Base-by-base conservation (phyloP, 1,140 invertebrate genomes). In the Leucophenga varia region DNA sequence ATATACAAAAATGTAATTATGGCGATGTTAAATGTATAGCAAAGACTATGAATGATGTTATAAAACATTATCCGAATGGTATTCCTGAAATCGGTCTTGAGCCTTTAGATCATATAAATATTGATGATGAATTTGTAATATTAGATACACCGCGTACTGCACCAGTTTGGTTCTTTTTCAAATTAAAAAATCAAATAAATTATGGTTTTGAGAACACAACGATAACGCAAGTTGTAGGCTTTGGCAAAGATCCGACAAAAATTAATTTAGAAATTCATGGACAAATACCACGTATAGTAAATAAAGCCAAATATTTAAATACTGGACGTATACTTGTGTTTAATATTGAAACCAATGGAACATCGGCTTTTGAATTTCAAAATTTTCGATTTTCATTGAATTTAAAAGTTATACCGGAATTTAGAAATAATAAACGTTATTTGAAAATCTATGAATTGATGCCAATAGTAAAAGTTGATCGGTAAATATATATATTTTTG, bases 141-240 rank as follows among this genome's bases (percentile, higher is more conserved):
- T 35, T 54, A 39, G 34, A 49, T 17, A 16, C 50, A 6, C 14
- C 34, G 7, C 25, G 14, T 18, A 14, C 39, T 0, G 47, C 37
- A 7, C 10, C 18, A 7, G 32, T 56, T 16, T 63, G 49, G 45
- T 5, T 56, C 16, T 10, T 6, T 3, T 43, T 59, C 8, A 22
- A 59, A 31, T 28, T 63, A 9, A 49, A 34, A 8, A 34, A 64
- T 20, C 53, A 56, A 34, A 45, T 64, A 3, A 64, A 57, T 18
- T 64, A 59, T 18, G 60, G 56, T 1, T 64, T 64, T 25, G 60
- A 63, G 35, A 63, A 63, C 31, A 52, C 59, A 18, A 63, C 60
- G 0, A 63, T 63, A 12, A n/a, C n/a, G n/a, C n/a, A n/a, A n/a
- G n/a, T n/a, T n/a, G n/a, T n/a, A n/a, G n/a, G n/a, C n/a, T n/a